Conservation (phyloP, 2,888 invertebrate genomes). For the Autographa gamma region DNA sequence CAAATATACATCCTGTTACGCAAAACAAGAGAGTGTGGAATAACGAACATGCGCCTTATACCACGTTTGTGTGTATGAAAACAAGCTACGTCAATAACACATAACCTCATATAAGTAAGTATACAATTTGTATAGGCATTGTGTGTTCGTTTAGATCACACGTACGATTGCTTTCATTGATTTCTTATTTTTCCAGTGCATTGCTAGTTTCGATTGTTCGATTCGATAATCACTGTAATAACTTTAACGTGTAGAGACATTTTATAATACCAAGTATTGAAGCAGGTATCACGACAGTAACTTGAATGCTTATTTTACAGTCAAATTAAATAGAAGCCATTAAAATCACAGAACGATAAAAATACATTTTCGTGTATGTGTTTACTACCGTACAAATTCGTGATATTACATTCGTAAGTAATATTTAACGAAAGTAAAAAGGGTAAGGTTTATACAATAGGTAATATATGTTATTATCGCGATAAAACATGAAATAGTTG, state of each 20-base stretch:
- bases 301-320: neutral
- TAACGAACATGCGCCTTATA: constrained; percentile 64
- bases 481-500: constrained; percentile 89
- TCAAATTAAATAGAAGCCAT: constrained; percentile 4
- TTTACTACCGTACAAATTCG: constrained; percentile 8
- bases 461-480: constrained; percentile 83
- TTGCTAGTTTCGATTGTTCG: constrained; percentile 58
- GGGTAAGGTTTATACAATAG: constrained; percentile 69
- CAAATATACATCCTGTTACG: constrained; percentile 70
- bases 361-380: constrained; percentile 21
- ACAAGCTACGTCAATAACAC: constrained; percentile 80
- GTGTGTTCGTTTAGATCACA: constrained; percentile 78
- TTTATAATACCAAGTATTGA: neutral
- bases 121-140: constrained; percentile 71
- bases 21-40: constrained; percentile 69
- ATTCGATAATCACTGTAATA: constrained; percentile 47
- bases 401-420: constrained; percentile 21
- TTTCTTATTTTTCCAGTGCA: constrained; percentile 66
- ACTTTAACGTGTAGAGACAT: constrained; percentile 19
- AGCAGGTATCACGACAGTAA: neutral
- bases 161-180: constrained; percentile 76
- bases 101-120: constrained; percentile 62
- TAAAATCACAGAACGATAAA: constrained; percentile 10
- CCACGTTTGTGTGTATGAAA: constrained; percentile 66
- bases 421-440: constrained; percentile 62